Evolutionary conservation across 2,888 invertebrate genomes (phyloP).

Genomic region (Cephus nigrinus): DNA sequence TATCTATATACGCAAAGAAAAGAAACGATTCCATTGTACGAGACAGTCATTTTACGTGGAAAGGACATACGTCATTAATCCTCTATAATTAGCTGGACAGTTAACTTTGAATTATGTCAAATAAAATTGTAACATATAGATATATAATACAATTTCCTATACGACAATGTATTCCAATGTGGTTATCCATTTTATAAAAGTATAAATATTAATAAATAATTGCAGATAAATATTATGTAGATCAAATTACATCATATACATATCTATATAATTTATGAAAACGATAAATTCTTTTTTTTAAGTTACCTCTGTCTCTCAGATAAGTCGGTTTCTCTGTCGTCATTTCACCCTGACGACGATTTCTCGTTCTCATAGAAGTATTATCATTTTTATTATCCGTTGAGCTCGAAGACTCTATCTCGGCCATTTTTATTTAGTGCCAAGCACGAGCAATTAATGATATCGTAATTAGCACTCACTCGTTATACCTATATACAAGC

Average conservation of each 20-base stretch:
- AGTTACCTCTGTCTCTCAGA: conserved; percentile 54
- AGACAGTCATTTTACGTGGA: not conserved
- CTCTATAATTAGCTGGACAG: not conserved
- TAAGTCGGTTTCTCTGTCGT: conserved; percentile 52
- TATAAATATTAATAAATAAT: too few relatives aligned
- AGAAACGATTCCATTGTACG: not conserved
- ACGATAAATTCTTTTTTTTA: not conserved
- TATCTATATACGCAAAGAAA: too few relatives aligned
- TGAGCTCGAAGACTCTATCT: not conserved
- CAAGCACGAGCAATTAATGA: not conserved
- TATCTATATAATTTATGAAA: not conserved
- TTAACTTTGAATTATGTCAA: not conserved
- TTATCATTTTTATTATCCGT: not conserved
- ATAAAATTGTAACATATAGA: too few relatives aligned
- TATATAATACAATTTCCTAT: too few relatives aligned
- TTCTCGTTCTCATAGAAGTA: not conserved
- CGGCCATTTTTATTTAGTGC: not conserved
- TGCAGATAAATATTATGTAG: too few relatives aligned
- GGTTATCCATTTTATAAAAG: too few relatives aligned
- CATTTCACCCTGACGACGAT: conserved; percentile 33
- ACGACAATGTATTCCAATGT: too few relatives aligned
- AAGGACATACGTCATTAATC: not conserved
- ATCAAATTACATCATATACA: too few relatives aligned
- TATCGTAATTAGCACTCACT: not conserved
- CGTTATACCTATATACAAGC: not conserved